Evolutionary conservation across 2,797 vertebrate genomes (phyloP), one percentile per base, ranked within the genome.

Genomic region (Diplodus sargus): DNA sequence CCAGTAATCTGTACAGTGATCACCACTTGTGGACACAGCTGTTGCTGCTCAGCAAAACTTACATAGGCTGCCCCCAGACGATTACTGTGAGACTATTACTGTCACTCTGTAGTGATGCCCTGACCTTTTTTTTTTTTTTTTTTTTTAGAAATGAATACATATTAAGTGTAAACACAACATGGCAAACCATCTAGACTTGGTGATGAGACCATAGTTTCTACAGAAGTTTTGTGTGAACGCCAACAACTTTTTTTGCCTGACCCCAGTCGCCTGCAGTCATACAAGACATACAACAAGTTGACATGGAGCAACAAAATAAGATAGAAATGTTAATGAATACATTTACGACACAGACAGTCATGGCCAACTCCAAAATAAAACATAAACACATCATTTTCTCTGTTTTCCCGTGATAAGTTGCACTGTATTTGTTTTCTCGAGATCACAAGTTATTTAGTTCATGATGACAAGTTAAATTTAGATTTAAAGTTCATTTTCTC

Each of bases 1-100:
- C n/a, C 54, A 20, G 4, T 65, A 75, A 61, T 60, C 54, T 25
- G 45, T 56, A 53, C 30, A 42, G 53, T 61, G 43, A 69, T 75
- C 49, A 43, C 56, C 42, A 18, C 25, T 56, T 80, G 67, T 77
- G 66, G 59, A 39, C 15, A 43, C 69, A 85, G 83, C 63, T 84
- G 81, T 77, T 79, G 78, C 74, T 60, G 30, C 42, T 71, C 54
- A 60, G 43, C 45, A 47, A 42, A 74, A 64, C 2, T 1, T 13
- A 56, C 43, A 70, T 6, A 62, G 60, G 8, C 22, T 49, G 69
- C 60, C 45, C 75, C 72, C 57, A 52, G 74, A 61, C 62, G 20
- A 62, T 70, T 23, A 74, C 45, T 12, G 30, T 70, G 23, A 69
- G 47, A 63, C 68, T 57, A 34, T 64, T 30, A 52, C 67, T 70